Evolutionary conservation across 2,113 vertebrate species (phyloP).

Genomic region (Aptenodytes patagonicus): DNA sequence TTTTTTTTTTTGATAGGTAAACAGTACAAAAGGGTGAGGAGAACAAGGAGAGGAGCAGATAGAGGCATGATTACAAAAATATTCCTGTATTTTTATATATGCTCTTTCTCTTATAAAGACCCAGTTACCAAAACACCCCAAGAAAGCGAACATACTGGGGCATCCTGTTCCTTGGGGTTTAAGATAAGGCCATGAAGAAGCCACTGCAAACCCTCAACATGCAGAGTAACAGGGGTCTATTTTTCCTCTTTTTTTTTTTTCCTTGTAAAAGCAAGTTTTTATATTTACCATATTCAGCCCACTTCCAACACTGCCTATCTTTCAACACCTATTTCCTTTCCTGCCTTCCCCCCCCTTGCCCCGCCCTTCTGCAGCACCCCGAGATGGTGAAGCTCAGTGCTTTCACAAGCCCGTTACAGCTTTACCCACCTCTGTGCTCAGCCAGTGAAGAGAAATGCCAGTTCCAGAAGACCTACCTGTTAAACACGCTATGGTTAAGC

Average conservation of each 20-base stretch:
- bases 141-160: rapidly evolving
- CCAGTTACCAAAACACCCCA: neutral
- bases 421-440: rapidly evolving
- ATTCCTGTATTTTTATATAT: neutral
- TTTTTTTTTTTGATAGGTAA: neutral
- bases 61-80: neutral
- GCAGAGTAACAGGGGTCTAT: neutral
- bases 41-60: neutral
- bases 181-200: neutral
- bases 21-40: neutral
- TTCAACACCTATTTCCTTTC: neutral
- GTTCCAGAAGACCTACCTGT: neutral
- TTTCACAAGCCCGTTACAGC: rapidly evolving
- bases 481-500: neutral
- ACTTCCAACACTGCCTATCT: neutral
- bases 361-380: neutral
- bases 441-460: rapidly evolving
- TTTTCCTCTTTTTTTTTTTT: neutral
- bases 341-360: neutral
- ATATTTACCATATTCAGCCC: rapidly evolving
- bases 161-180: neutral
- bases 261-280: neutral
- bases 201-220: neutral
- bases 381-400: rapidly evolving
- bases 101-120: neutral